A percentile compares a stretch with the other conserved stretches of the same genome.
Conservation (phyloP, 2,888 invertebrate species). For the Gerris lacustris region DNA sequence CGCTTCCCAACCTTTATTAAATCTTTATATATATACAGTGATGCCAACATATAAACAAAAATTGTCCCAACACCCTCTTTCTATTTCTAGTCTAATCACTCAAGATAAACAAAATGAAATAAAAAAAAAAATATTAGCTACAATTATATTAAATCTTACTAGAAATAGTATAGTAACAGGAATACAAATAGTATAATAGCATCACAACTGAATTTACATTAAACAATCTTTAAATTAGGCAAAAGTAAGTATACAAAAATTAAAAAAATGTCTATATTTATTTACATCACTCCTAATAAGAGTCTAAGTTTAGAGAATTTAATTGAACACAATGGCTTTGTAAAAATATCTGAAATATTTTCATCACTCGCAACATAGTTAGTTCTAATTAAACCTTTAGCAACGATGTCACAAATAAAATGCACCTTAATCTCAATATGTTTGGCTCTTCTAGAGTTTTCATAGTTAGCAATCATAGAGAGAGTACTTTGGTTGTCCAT, state of each 20-base stretch:
- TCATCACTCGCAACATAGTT: neutral
- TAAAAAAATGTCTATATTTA: no score
- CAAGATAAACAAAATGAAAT: neutral
- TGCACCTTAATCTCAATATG: slow-evolving; percentile 11
- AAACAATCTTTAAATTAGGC: no score
- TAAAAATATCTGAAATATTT: slow-evolving; percentile 7
- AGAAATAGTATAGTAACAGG: no score
- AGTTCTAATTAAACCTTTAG: slow-evolving; percentile 7
- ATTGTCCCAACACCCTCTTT: slow-evolving; percentile 7
- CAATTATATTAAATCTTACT: neutral
- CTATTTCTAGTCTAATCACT: slow-evolving; percentile 8
- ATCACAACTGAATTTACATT: no score
- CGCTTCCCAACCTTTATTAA: no score
- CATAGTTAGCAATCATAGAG: neutral
- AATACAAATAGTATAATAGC: no score
- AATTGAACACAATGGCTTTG: neutral
- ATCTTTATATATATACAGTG: no score
- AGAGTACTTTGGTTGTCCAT: slow-evolving; percentile 10
- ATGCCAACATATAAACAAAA: no score
- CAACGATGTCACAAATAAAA: slow-evolving; percentile 3
- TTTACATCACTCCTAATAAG: neutral
- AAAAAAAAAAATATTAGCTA: neutral
- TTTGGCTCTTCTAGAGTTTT: slow-evolving; percentile 7
- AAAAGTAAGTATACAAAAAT: no score
- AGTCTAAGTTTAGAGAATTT: neutral